Conservation (phyloP, 1,140 invertebrate genomes). For the Teleogryllus occipitalis region DNA sequence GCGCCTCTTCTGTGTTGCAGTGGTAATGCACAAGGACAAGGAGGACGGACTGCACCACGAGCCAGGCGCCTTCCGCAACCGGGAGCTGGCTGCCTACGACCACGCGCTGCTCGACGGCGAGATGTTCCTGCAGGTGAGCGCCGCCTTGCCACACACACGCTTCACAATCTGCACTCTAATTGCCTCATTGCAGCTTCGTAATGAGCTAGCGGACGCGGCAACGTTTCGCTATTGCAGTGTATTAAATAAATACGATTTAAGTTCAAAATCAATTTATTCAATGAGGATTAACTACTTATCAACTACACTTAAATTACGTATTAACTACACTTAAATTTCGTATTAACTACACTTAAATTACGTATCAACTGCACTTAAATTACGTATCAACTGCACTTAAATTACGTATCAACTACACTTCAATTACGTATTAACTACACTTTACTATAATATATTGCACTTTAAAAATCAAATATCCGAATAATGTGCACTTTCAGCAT, state of each 20-base stretch:
- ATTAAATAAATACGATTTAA: too few species aligned
- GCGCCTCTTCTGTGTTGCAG: slow-evolving; percentile 46
- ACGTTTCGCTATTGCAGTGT: too few species aligned
- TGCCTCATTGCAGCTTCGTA: not conserved
- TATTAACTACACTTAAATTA: too few species aligned
- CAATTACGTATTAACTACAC: too few species aligned
- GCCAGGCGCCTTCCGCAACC: slow-evolving; percentile 52
- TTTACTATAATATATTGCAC: too few species aligned
- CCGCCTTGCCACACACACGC: too few species aligned
- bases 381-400: too few species aligned
- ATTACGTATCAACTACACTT: not conserved
- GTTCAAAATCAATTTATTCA: not conserved
- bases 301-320: not conserved
- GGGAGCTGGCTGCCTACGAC: slow-evolving; percentile 78
- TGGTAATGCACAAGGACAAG: slow-evolving; percentile 87
- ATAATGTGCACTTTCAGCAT: too few species aligned
- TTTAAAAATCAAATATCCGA: too few species aligned
- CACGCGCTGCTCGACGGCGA: slow-evolving; percentile 86
- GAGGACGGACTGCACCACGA: slow-evolving; percentile 61
- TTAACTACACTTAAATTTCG: too few species aligned
- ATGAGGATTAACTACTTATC: not conserved
- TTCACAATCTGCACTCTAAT: not conserved
- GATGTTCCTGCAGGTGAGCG: slow-evolving; percentile 84
- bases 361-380: not conserved
- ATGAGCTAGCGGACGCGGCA: not conserved